Evolutionary conservation across 2,888 invertebrate species (phyloP), one percentile per base, ranked within the genome.

Genomic region (Lissonota sp.): DNA sequence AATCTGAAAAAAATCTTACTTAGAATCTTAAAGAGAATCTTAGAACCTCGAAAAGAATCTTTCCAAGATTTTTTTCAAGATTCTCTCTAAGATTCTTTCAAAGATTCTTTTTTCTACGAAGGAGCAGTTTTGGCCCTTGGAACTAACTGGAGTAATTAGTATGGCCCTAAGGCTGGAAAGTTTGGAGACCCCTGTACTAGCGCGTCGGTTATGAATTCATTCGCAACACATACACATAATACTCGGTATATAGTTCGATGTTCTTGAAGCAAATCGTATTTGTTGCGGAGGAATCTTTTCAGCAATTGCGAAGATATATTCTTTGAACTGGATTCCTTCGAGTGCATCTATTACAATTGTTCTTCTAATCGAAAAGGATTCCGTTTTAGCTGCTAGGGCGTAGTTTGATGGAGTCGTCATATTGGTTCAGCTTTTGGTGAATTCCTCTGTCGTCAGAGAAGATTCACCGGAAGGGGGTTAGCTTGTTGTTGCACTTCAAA

Each of bases 211-310:
- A 58, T 37, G 4, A 16, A 53, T 67, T 76, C 71, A 7, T 40
- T 42, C 12, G 75, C 55, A 7, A 76, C 4, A 6, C 76, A 76
- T 6, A 80, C 62, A 14, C 76, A n/a, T n/a, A n/a, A 76, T 1
- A 76, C 16, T 51, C 75, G 46, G n/a, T n/a, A n/a, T n/a, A n/a
- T 64, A 71, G 16, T 80, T 80, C 8, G 64, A 71, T 4, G 76
- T 80, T 39, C 62, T 76, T 0, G 72, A 80, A n/a, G 72, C 55
- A 12, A 72, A 72, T 72, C 40, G 64, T 1, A 78, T 72, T 58
- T 66, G 64, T 8, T 57, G 66, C 10, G 72, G 42, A 1, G 58
- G 53, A 53, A 72, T 60, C 5, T 66, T 72, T n/a, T 57, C 58
- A 4, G 66, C 66, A 5, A 72, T 66, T 3, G 66, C 78, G 0